phyloP scores from a whole-genome alignment of 2,888 invertebrate genomes.

The Podotricha telesiphe region DNA sequence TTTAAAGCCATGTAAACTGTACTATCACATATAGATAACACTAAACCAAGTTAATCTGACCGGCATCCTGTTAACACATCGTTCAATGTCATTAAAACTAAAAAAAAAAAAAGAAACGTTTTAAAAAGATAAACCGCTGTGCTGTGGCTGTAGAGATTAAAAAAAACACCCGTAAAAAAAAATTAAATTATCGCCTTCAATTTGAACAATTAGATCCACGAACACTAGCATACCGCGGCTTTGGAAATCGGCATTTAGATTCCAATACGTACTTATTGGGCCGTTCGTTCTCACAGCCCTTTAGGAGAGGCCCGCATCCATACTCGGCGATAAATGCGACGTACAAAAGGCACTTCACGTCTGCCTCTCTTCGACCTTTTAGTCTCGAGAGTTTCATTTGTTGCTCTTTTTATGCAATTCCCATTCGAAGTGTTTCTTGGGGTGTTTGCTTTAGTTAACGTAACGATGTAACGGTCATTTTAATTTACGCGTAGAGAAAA shows the following conservation, averaged over 20 bases:
- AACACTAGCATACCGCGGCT: slow-evolving; percentile 24
- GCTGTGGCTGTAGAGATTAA: background rate
- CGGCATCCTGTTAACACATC: slow-evolving; percentile 16
- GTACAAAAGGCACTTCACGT: slow-evolving; percentile 41
- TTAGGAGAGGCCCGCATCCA: slow-evolving; percentile 37
- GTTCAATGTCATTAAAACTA: slow-evolving; percentile 7
- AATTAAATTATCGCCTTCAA: slow-evolving; percentile 32
- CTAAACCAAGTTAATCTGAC: slow-evolving; percentile 20
- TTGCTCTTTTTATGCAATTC: slow-evolving; percentile 34
- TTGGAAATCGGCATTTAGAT: slow-evolving; percentile 28
- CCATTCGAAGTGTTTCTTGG: slow-evolving; percentile 10
- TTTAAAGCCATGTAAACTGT: background rate
- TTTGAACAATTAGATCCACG: slow-evolving; percentile 33
- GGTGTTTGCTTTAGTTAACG: background rate
- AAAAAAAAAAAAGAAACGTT: slow-evolving; percentile 9
- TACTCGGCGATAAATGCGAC: slow-evolving; percentile 33
- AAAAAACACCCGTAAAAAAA: no score
- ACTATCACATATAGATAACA: background rate
- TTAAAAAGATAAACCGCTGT: background rate
- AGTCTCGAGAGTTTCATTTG: slow-evolving; percentile 35
- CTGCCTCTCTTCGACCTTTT: slow-evolving; percentile 41
- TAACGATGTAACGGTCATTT: background rate
- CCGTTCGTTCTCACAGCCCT: slow-evolving; percentile 38
- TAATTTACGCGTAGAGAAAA: no score
- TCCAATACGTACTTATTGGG: slow-evolving; percentile 34